Percentiles rank a stretch among this genome's conserved stretches.
phyloP scores from a whole-genome alignment of 2,113 vertebrate genomes.

The Grammomys surdaster region DNA sequence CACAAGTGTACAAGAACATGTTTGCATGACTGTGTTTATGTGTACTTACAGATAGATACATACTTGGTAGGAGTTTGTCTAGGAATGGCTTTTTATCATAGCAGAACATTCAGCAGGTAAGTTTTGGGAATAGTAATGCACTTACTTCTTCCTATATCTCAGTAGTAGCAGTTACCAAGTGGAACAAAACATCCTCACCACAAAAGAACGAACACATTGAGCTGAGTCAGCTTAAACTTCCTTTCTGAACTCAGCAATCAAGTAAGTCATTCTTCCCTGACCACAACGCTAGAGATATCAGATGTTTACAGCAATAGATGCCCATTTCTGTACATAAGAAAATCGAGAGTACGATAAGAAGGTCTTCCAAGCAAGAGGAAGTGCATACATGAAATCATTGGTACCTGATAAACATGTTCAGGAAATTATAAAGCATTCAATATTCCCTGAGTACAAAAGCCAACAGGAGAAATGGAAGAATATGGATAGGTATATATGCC shows the following conservation, averaged over 20 bases:
- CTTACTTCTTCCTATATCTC: background rate
- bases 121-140: background rate
- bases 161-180: background rate
- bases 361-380: conserved; percentile 6
- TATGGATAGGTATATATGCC: background rate
- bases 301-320: background rate
- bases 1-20: background rate
- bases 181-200: background rate
- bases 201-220: background rate
- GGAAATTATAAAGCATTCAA: conserved; percentile 25
- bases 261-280: background rate
- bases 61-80: background rate
- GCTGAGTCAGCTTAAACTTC: background rate
- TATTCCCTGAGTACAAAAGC: background rate
- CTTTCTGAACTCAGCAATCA: conserved; percentile 34
- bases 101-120: background rate
- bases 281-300: background rate
- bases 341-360: background rate
- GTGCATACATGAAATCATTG: background rate
- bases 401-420: background rate
- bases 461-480: background rate
- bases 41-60: conserved; percentile 6
- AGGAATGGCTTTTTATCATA: conserved; percentile 23
- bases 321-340: conserved; percentile 16
- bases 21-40: background rate